A percentile compares a stretch with the other conserved stretches of the same genome.
phyloP scores from a whole-genome alignment of 2,888 invertebrate genomes.

The Heliconius erato region DNA sequence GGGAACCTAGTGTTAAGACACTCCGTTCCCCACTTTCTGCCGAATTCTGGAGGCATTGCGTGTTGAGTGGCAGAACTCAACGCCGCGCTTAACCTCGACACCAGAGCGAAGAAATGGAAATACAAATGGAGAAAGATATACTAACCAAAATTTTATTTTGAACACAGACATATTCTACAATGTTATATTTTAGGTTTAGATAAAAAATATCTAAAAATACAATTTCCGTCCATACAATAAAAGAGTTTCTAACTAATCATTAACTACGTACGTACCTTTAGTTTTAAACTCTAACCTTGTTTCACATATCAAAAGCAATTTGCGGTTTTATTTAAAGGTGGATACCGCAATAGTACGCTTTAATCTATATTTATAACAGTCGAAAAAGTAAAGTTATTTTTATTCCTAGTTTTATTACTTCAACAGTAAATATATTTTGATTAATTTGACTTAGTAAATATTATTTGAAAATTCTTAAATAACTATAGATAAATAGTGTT shows the following conservation, averaged over 20 bases:
- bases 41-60: too few species aligned
- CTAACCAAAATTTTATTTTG: too few species aligned
- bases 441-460: too few species aligned
- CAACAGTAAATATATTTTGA: not conserved
- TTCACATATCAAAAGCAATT: constrained; percentile 3
- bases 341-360: not conserved
- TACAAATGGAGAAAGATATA: too few species aligned
- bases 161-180: too few species aligned
- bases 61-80: too few species aligned
- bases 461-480: too few species aligned
- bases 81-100: too few species aligned
- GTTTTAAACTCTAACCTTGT: constrained; percentile 10
- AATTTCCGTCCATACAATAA: not conserved
- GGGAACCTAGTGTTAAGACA: too few species aligned
- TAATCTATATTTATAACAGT: not conserved
- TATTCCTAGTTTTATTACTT: not conserved
- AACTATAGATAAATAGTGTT: too few species aligned
- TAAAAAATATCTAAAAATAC: not conserved
- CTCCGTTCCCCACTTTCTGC: too few species aligned
- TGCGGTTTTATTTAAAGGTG: not conserved
- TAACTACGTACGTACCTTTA: not conserved
- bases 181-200: not conserved
- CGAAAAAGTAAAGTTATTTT: not conserved
- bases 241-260: not conserved
- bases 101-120: too few species aligned